Evolutionary conservation across 2,888 invertebrate genomes (phyloP).

Genomic region (Cosmopolites sordidus): DNA sequence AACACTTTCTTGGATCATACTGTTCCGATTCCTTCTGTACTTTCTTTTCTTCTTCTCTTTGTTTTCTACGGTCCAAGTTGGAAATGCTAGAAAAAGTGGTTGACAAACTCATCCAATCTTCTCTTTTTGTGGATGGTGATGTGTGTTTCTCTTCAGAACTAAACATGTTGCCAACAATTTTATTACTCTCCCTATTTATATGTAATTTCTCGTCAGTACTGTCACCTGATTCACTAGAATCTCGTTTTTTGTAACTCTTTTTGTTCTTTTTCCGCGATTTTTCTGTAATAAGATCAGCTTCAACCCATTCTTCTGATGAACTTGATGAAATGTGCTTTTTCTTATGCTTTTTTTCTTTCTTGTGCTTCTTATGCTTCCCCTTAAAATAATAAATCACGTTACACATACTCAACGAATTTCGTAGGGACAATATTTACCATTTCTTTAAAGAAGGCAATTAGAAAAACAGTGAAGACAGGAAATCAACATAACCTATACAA

Average conservation of each 20-base stretch:
- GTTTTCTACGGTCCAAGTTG: slow-evolving; percentile 47
- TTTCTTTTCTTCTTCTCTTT: slow-evolving; percentile 51
- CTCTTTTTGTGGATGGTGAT: slow-evolving; percentile 38
- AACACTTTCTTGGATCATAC: slow-evolving; percentile 67
- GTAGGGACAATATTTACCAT: no score
- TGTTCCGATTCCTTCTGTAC: slow-evolving; percentile 55
- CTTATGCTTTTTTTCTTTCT: slow-evolving; percentile 9
- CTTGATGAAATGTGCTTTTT: neutral
- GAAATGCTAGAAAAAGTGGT: slow-evolving; percentile 47
- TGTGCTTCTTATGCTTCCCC: slow-evolving; percentile 23
- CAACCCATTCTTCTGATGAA: slow-evolving; percentile 24
- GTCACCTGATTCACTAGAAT: slow-evolving; percentile 5
- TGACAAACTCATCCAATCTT: slow-evolving; percentile 78
- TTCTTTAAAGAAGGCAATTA: no score
- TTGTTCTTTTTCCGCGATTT: neutral
- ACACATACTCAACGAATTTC: no score
- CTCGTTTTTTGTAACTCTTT: neutral
- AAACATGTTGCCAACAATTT: neutral
- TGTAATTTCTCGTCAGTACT: neutral
- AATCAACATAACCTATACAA: no score
- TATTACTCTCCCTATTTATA: slow-evolving; percentile 5
- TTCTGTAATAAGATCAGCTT: slow-evolving; percentile 17
- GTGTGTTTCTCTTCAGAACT: neutral
- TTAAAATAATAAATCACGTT: slow-evolving; percentile 2
- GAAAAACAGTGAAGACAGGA: no score